Percentiles rank a stretch among this genome's conserved stretches.
Evolutionary conservation across 2,113 vertebrate species (phyloP).

Genomic region (Acrocephalus kingi): DNA sequence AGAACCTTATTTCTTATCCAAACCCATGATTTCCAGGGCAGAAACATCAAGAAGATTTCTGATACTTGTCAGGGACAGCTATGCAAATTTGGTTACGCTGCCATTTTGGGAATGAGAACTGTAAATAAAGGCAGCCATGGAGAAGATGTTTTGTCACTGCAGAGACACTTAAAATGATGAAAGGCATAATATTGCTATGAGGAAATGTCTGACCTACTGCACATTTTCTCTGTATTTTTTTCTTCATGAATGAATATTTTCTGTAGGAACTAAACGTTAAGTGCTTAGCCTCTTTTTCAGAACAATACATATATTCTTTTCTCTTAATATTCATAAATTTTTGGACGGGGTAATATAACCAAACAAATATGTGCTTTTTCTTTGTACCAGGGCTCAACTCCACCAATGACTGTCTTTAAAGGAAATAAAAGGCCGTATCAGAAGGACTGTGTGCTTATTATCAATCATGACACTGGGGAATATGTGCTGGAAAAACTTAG

Average conservation of each 20-base stretch:
- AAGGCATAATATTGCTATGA: neutral
- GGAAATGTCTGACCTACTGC: neutral
- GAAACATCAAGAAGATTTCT: neutral
- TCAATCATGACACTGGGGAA: slow-evolving; percentile 97
- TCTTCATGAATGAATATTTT: neutral
- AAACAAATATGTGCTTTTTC: slow-evolving; percentile 8
- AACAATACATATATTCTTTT: neutral
- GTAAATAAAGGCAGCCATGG: neutral
- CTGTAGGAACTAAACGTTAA: neutral
- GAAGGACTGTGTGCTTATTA: slow-evolving; percentile 98
- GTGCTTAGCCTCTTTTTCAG: neutral
- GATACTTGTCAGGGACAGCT: neutral
- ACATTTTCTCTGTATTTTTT: neutral
- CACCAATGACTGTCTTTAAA: slow-evolving; percentile 98
- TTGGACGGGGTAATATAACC: neutral
- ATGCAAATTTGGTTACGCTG: neutral
- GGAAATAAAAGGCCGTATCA: slow-evolving; percentile 97
- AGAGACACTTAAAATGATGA: slow-evolving; percentile 3
- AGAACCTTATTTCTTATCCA: neutral
- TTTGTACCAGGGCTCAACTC: slow-evolving; percentile 88
- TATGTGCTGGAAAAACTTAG: slow-evolving; percentile 96
- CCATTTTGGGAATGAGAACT: slow-evolving; percentile 13
- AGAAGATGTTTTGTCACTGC: slow-evolving; percentile 16
- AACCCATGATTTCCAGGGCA: neutral
- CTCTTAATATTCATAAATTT: neutral